Evolutionary conservation across 1,140 invertebrate species (phyloP).

Genomic region (Leptestheria dahalacensis): DNA sequence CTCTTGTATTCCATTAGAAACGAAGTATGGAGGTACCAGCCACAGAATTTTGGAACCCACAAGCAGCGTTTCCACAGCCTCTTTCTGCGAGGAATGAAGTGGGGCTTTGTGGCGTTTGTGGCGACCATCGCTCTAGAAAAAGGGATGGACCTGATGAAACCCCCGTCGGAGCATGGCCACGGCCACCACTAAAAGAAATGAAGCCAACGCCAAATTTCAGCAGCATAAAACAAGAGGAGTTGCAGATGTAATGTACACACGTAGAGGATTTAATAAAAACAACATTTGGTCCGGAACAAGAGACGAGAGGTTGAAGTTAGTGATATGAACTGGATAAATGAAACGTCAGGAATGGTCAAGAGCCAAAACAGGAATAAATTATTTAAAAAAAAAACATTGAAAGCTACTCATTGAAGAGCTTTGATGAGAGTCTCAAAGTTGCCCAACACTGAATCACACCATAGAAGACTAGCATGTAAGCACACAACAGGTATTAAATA

Average conservation of each 20-base stretch:
- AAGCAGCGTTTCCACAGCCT: slow-evolving; percentile 24
- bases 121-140: slow-evolving; percentile 42
- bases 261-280: not conserved
- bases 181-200: slow-evolving; percentile 15
- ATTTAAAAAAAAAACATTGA: too few relatives aligned
- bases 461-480: too few relatives aligned
- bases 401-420: too few relatives aligned
- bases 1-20: slow-evolving; percentile 37
- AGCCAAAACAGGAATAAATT: too few relatives aligned
- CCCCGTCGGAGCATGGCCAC: slow-evolving; percentile 29
- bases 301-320: too few relatives aligned
- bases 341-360: too few relatives aligned
- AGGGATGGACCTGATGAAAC: slow-evolving; percentile 22
- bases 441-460: too few relatives aligned
- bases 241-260: not conserved
- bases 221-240: not conserved
- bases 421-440: too few relatives aligned
- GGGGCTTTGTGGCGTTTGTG: slow-evolving; percentile 43
- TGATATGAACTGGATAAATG: too few relatives aligned
- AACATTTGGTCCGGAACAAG: not conserved
- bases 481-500: too few relatives aligned
- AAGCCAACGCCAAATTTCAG: not conserved
- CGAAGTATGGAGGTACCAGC: slow-evolving; percentile 54
- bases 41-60: slow-evolving; percentile 32
- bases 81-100: slow-evolving; percentile 41